These are phyloP conservation scores for Phrynosoma blainvillii DNA, from an alignment of 2,113 vertebrate genomes.

Conservation along the genomic window DNA sequence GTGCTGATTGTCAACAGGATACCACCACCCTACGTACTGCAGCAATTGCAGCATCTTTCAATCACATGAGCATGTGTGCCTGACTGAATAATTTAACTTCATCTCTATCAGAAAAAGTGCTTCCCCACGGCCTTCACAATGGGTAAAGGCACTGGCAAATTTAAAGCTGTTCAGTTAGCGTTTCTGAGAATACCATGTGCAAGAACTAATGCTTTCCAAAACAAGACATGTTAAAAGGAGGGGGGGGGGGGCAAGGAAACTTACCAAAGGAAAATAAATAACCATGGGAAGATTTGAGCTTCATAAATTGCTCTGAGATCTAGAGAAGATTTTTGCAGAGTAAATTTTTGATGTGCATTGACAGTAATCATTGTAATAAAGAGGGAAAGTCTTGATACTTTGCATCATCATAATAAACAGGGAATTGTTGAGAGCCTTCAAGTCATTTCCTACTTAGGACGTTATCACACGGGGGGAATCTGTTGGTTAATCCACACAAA, in stretches of 20 bases:
- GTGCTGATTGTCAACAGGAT: slow-evolving; percentile 19
- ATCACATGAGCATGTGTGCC: not conserved
- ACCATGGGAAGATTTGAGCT: slow-evolving; percentile 1
- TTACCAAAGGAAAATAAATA: not conserved
- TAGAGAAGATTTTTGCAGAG: not conserved
- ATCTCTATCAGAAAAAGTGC: slow-evolving; percentile 14
- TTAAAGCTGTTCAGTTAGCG: slow-evolving; percentile 25
- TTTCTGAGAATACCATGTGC: not conserved
- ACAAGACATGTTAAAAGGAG: not conserved
- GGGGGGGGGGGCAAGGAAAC: not conserved
- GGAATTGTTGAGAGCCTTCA: no score
- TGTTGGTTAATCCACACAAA: no score
- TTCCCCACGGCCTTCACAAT: slow-evolving; percentile 6
- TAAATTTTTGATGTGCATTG: not conserved
- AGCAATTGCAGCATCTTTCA: not conserved
- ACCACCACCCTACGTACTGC: not conserved
- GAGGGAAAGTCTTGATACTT: no score
- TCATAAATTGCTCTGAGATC: not conserved
- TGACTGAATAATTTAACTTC: not conserved
- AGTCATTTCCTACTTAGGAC: no score
- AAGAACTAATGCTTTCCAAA: slow-evolving; percentile 2
- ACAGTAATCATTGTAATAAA: not conserved
- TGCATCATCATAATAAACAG: no score
- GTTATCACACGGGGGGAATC: no score
- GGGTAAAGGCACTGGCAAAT: slow-evolving; percentile 2